Base-by-base conservation (phyloP, 2,797 vertebrate genomes). In the Loris lydekkerianus region DNA sequence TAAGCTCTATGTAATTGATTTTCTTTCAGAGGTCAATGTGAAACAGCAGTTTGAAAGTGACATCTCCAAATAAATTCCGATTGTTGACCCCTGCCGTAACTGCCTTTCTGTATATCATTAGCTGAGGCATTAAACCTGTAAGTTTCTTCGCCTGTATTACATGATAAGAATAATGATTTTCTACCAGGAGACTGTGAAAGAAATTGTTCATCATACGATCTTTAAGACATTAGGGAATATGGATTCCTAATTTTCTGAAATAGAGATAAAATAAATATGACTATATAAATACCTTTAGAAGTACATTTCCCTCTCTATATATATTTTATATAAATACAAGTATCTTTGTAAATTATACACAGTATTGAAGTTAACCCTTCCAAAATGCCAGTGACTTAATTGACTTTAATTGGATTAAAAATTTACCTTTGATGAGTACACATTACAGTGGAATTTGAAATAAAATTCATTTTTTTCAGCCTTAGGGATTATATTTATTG, bases 51-150 rank as follows among this genome's bases (percentile, higher is more conserved):
- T 87, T 97, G 95, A 97, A 97, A 97, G 89, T 95, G 88, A 94
- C 96, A 97, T 96, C 77, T 95, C 85, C 91, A 97, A 97, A 97
- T 96, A 96, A 95, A 97, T 97, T 96, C 91, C 95, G 56, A 97
- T 94, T 88, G 97, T 87, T 97, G 97, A 96, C 94, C 95, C 89
- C 46, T 91, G 43, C 75, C 0, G 0, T 78, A 96, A 94, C 93
- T 97, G 87, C 94, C 63, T 97, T 92, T 96, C 93, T 96, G 84
- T 97, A 92, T 94, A 96, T 96, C 87, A 94, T 96, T 97, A 95
- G 89, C 93, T 77, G 60, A 93, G 70, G n/a, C 87, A 93, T 96
- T 96, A 96, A 96, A 91, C 67, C 72, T 91, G 58, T 89, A 86
- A 86, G 83, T 89, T 96, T 97, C 81, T 97, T 96, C 43, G 85